Percentiles rank a stretch among this genome's conserved stretches.
Evolutionary conservation across 2,797 vertebrate species (phyloP).

Genomic region (Vespertilio murinus): DNA sequence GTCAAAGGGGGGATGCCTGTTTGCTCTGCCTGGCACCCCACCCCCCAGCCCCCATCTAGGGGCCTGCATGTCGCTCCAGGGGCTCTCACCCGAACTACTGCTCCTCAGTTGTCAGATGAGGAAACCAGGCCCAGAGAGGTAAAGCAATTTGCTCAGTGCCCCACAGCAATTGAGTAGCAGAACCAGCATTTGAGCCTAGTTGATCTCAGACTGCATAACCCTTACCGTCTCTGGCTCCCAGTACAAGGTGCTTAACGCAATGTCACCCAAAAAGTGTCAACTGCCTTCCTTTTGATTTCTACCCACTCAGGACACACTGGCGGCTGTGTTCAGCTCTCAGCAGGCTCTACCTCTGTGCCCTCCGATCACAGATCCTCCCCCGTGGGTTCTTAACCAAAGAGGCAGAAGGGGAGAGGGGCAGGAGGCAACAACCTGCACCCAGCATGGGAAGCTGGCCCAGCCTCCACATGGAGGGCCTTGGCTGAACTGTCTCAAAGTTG

Average conservation of each 20-base stretch:
- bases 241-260: background rate
- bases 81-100: background rate
- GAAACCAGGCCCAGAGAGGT: background rate
- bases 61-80: background rate
- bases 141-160: background rate
- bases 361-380: background rate
- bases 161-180: background rate
- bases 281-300: background rate
- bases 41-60: background rate
- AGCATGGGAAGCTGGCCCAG: background rate
- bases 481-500: background rate
- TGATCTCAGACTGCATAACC: background rate
- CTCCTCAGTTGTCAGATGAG: background rate
- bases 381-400: background rate
- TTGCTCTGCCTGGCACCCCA: background rate
- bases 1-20: background rate
- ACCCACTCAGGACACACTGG: accelerated
- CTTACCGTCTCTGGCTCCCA: background rate
- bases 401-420: background rate
- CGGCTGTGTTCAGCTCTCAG: background rate
- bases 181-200: background rate
- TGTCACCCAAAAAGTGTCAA: background rate
- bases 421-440: background rate
- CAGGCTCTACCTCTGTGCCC: background rate
- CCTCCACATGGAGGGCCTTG: background rate